Percentiles rank a stretch among this genome's conserved stretches.
These are phyloP conservation scores for Carlito syrichta DNA, from an alignment of 2,113 vertebrate species.

Conservation along the genomic window DNA sequence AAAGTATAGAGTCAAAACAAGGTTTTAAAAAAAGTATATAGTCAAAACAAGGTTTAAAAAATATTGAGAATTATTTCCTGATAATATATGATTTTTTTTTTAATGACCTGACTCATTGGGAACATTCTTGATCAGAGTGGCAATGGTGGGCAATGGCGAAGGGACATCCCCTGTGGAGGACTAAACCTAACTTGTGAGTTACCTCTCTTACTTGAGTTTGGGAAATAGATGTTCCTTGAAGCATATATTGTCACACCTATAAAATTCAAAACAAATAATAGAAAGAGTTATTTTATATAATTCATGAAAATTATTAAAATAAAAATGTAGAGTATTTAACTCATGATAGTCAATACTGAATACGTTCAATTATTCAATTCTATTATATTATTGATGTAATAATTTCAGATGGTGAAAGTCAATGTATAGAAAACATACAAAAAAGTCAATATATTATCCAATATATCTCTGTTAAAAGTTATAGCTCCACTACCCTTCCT, in stretches of 20 bases:
- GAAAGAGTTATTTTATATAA: background rate
- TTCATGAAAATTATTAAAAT: background rate
- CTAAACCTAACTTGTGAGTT: background rate
- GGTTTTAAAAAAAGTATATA: background rate
- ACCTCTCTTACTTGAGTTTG: background rate
- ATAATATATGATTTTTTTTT: slow-evolving; percentile 12
- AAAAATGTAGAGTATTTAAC: background rate
- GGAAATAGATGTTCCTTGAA: background rate
- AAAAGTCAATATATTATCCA: background rate
- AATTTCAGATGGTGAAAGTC: background rate
- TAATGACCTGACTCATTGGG: background rate
- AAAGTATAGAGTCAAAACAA: background rate
- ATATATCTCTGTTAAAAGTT: background rate
- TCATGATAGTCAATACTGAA: background rate
- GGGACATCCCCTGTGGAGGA: background rate
- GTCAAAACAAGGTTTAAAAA: background rate
- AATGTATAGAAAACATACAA: background rate
- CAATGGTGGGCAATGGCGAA: background rate
- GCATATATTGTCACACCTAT: background rate
- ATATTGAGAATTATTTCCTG: background rate
- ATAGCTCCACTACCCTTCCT: background rate
- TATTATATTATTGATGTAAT: background rate
- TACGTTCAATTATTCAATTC: background rate
- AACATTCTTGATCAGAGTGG: background rate
- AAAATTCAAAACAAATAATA: slow-evolving; percentile 9